These are phyloP conservation scores for Diplolepis rosae DNA, from an alignment of 2,888 invertebrate species.

Conservation along the genomic window DNA sequence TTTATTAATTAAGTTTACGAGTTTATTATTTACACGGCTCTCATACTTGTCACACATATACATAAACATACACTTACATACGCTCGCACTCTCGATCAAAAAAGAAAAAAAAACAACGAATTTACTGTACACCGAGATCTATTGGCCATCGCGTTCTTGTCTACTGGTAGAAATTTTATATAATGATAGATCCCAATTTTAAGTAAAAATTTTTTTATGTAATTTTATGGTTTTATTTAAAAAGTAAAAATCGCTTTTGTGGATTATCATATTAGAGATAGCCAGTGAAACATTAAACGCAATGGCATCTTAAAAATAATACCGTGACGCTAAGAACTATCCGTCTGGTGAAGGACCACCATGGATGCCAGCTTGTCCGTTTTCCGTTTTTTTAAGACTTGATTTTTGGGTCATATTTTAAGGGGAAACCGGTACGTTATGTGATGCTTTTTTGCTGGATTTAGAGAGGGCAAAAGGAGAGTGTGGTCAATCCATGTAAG, in stretches of 20 bases:
- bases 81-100: conserved; percentile 45
- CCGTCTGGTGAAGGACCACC: conserved; percentile 34
- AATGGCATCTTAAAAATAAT: conserved; percentile 70
- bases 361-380: conserved; percentile 2
- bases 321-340: conserved; percentile 72
- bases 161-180: not conserved
- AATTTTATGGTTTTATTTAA: conserved; percentile 15
- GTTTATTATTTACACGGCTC: conserved; percentile 52
- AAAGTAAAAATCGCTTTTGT: conserved; percentile 15
- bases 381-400: not conserved
- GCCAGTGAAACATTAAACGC: conserved; percentile 57
- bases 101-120: conserved; percentile 57
- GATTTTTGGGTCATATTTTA: not conserved
- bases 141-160: conserved; percentile 63
- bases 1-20: conserved; percentile 8
- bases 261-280: not conserved
- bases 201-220: conserved; percentile 16
- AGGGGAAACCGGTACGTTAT: not conserved
- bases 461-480: too few relatives aligned
- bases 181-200: not conserved
- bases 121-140: conserved; percentile 70
- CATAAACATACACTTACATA: conserved; percentile 40
- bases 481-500: too few relatives aligned
- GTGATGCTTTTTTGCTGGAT: not conserved
- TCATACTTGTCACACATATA: conserved; percentile 38